phyloP scores from a whole-genome alignment of 2,888 invertebrate genomes.

The Mesorhabditis sp. region DNA sequence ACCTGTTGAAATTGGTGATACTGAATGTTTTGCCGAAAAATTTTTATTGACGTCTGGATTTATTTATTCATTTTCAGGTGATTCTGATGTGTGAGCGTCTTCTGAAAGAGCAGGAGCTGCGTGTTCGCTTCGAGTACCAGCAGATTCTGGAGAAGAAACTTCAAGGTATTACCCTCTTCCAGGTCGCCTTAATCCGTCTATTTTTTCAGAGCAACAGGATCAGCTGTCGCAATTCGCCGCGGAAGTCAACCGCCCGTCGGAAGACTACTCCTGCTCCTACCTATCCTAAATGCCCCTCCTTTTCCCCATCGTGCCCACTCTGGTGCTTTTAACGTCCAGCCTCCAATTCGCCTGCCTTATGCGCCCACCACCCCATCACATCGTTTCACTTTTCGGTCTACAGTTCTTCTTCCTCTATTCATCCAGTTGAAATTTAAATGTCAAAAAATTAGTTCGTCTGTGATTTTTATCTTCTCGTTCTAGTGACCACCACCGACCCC shows the following conservation, averaged over 20 bases:
- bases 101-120: slow-evolving; percentile 88
- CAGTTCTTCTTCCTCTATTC: neutral
- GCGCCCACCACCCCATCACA: too few relatives aligned
- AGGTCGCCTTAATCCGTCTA: neutral
- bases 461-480: neutral
- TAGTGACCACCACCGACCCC: neutral
- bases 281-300: slow-evolving; percentile 18
- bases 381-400: neutral
- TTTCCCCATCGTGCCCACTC: slow-evolving; percentile 2
- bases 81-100: slow-evolving; percentile 94
- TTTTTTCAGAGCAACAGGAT: slow-evolving; percentile 82
- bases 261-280: slow-evolving; percentile 27
- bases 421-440: neutral
- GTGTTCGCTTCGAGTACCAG: slow-evolving; percentile 90
- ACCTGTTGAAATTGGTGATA: too few relatives aligned
- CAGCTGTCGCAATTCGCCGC: slow-evolving; percentile 96
- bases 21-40: too few relatives aligned
- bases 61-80: slow-evolving; percentile 67
- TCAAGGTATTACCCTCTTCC: slow-evolving; percentile 63
- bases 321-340: neutral
- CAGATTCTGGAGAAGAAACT: slow-evolving; percentile 85
- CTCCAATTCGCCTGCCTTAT: neutral
- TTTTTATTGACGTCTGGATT: too few relatives aligned
- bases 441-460: neutral
- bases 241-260: slow-evolving; percentile 64